Evolutionary conservation across 2,888 invertebrate genomes (phyloP).

Genomic region (Brachyopa scutellaris): DNA sequence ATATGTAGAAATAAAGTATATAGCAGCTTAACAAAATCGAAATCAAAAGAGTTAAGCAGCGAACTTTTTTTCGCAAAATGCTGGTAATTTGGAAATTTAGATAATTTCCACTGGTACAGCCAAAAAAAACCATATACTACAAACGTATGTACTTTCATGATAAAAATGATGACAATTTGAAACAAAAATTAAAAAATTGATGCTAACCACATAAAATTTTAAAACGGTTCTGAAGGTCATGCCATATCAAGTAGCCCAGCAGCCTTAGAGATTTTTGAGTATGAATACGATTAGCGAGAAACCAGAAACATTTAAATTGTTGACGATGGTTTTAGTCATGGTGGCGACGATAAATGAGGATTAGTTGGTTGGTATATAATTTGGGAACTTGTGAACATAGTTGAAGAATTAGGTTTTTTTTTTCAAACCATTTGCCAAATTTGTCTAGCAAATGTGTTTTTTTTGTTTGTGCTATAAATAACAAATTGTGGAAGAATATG

Average conservation of each 20-base stretch:
- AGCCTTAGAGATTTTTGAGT: not conserved
- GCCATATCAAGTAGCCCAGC: slow-evolving; percentile 3
- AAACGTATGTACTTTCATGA: no score
- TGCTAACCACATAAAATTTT: not conserved
- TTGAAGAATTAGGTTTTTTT: not conserved
- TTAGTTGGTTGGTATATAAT: no score
- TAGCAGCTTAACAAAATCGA: not conserved
- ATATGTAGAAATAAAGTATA: no score
- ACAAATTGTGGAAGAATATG: slow-evolving; percentile 17
- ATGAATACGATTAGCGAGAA: slow-evolving; percentile 27
- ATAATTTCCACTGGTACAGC: no score
- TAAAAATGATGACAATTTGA: no score
- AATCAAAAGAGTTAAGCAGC: slow-evolving; percentile 39
- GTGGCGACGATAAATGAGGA: not conserved
- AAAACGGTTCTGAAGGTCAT: slow-evolving; percentile 47
- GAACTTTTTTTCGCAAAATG: slow-evolving; percentile 23
- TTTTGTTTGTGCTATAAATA: no score
- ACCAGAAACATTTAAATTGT: slow-evolving; percentile 2
- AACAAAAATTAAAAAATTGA: not conserved
- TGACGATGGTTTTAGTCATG: slow-evolving; percentile 12
- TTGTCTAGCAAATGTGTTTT: no score
- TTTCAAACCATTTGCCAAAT: no score
- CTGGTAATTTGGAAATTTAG: not conserved
- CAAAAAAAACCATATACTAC: no score
- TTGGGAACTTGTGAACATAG: slow-evolving; percentile 3